A percentile compares a stretch with the other conserved stretches of the same genome.
These are phyloP conservation scores for Pandion haliaetus DNA, from an alignment of 2,113 vertebrate genomes.

Conservation along the genomic window DNA sequence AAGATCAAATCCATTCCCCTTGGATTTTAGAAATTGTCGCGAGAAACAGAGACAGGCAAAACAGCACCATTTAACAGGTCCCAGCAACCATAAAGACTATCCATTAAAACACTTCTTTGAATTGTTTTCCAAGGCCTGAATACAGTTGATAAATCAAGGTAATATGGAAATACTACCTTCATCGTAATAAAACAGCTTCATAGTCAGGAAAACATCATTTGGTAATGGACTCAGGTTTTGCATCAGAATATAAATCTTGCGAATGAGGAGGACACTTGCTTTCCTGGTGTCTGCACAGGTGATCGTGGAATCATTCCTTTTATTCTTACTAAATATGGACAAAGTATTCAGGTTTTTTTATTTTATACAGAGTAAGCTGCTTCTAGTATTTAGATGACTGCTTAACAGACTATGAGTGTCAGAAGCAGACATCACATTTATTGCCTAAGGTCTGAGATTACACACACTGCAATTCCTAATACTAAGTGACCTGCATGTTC, in stretches of 20 bases:
- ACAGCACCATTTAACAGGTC: too few relatives aligned
- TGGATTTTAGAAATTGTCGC: accelerated
- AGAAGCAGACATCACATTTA: background rate
- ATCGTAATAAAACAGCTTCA: slow-evolving; percentile 94
- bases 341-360: background rate
- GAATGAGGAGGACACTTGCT: slow-evolving; percentile 89
- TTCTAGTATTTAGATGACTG: background rate
- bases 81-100: background rate
- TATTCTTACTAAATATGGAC: slow-evolving; percentile 63
- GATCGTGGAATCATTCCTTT: slow-evolving; percentile 52
- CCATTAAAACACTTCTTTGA: background rate
- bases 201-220: slow-evolving; percentile 85
- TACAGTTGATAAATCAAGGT: background rate
- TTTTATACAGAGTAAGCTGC: background rate
- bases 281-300: slow-evolving; percentile 81
- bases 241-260: slow-evolving; percentile 93
- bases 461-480: background rate
- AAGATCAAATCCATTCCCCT: background rate
- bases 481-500: background rate
- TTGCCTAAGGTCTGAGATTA: background rate
- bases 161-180: slow-evolving; percentile 73
- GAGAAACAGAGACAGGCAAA: background rate
- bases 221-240: slow-evolving; percentile 91
- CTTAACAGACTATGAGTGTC: accelerated
- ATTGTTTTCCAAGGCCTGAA: background rate